Conservation (phyloP, 2,888 invertebrate species). For the Agriopis marginaria region DNA sequence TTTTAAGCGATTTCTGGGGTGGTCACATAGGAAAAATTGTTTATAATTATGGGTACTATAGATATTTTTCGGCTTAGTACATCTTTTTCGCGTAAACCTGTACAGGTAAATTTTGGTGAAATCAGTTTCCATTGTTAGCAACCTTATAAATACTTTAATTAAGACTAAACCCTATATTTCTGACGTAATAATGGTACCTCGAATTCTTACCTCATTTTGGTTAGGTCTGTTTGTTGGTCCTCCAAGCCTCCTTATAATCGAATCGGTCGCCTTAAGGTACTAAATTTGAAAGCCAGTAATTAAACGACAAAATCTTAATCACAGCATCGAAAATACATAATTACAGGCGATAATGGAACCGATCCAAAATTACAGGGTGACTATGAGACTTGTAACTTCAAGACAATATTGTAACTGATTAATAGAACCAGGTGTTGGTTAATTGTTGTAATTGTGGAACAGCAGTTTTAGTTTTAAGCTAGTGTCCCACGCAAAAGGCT, state of each 20-base stretch:
- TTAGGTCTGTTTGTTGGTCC: too few species aligned
- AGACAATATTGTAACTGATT: slow-evolving; percentile 55
- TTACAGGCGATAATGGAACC: slow-evolving; percentile 46
- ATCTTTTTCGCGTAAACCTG: too few species aligned
- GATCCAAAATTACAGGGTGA: slow-evolving; percentile 36
- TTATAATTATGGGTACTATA: too few species aligned
- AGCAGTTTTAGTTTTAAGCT: slow-evolving; percentile 38
- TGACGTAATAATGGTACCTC: too few species aligned
- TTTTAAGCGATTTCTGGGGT: too few species aligned
- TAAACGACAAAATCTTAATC: slow-evolving; percentile 14
- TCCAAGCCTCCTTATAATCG: not conserved
- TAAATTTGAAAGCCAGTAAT: slow-evolving; percentile 12
- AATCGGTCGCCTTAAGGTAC: not conserved
- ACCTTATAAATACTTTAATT: too few species aligned
- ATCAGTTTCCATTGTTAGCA: too few species aligned
- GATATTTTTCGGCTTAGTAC: too few species aligned
- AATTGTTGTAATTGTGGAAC: slow-evolving; percentile 56
- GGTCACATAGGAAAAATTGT: too few species aligned
- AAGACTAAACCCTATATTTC: too few species aligned
- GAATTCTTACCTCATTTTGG: too few species aligned
- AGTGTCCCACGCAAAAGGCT: not conserved
- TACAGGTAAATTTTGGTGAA: too few species aligned
- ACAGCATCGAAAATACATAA: slow-evolving; percentile 26
- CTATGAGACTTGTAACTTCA: slow-evolving; percentile 13
- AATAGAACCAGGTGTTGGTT: slow-evolving; percentile 72